Percentiles rank a stretch among this genome's conserved stretches.
Conservation (phyloP, 2,797 vertebrate genomes). For the Darevskia nairensis region DNA sequence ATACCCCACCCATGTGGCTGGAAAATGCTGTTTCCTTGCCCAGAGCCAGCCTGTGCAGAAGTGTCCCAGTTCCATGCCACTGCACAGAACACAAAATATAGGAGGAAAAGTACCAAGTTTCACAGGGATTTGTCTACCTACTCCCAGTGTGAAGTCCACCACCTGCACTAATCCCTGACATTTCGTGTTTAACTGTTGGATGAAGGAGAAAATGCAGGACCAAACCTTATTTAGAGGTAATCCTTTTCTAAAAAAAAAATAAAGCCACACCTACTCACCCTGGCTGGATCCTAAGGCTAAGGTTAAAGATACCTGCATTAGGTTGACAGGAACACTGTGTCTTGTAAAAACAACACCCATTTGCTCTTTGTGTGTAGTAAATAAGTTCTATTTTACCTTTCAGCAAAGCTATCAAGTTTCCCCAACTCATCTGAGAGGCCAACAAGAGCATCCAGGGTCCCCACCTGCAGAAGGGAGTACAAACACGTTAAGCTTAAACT, state of each 20-base stretch:
- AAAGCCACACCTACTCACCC: conserved; percentile 27
- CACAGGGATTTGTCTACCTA: not conserved
- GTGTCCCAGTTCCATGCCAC: not conserved
- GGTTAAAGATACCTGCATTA: conserved; percentile 34
- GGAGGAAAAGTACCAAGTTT: not conserved
- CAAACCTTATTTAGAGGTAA: not conserved
- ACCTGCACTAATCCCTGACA: not conserved
- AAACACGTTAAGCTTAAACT: conserved; percentile 57
- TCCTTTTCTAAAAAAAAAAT: not conserved
- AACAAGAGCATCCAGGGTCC: conserved; percentile 92
- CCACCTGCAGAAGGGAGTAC: conserved; percentile 83
- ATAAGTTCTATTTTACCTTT: conserved; percentile 88
- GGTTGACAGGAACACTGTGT: conserved; percentile 65
- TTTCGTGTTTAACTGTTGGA: not conserved
- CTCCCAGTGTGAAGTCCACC: not conserved
- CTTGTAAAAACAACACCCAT: conserved; percentile 67
- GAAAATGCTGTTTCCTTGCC: not conserved
- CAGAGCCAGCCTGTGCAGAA: not conserved
- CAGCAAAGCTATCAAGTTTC: conserved; percentile 89
- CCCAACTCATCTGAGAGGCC: conserved; percentile 91
- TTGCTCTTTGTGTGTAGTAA: conserved; percentile 78
- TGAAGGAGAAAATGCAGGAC: conserved; percentile 23
- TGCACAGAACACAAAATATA: not conserved
- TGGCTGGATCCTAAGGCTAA: conserved; percentile 26
- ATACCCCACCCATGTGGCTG: not conserved